Evolutionary conservation across 2,113 vertebrate genomes (phyloP), one percentile per base, ranked within the genome.

Genomic region (Proterorhinus semilunaris): DNA sequence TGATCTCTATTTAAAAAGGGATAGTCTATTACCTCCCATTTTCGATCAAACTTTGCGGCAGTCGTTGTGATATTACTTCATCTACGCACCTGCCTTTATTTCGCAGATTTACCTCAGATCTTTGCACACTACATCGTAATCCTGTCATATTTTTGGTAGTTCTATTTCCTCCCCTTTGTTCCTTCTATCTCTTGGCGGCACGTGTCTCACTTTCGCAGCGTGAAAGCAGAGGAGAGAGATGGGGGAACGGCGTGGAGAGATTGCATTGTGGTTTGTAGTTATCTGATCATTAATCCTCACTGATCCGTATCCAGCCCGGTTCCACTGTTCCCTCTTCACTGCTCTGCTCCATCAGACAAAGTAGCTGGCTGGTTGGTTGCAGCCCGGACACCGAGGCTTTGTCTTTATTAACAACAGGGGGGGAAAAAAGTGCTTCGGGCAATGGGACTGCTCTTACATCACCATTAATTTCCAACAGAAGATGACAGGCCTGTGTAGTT

Each of bases 231-330:
- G 73, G 78, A 77, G 62, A 10, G 69, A 17, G 44, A 48, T 63
- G 45, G 65, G 21, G 66, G 65, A 70, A 48, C 65, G 74, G 84
- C 67, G 58, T 36, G 68, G 68, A 81, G 81, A 82, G 76, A 79
- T 66, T 80, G 74, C 76, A 72, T 81, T 88, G 83, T 83, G 82
- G 74, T 81, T 71, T 66, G 73, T 66, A 61, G 81, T 88, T 83
- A 86, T 88, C 83, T 77, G 74, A 83, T 82, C 85, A 86, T 87
- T 88, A 90, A 89, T 91, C 83, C 79, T 76, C 80, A 62, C 74
- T 85, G 86, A 89, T 87, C 86, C 66, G 71, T 74, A 81, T 89
- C 86, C 86, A 86, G 76, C 76, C 77, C 54, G 9, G 57, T 64
- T 70, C 75, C 70, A 71, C 75, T 53, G 75, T 71, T 84, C 83